Conservation (phyloP, 2,113 vertebrate genomes). For the Podilymbus podiceps region DNA sequence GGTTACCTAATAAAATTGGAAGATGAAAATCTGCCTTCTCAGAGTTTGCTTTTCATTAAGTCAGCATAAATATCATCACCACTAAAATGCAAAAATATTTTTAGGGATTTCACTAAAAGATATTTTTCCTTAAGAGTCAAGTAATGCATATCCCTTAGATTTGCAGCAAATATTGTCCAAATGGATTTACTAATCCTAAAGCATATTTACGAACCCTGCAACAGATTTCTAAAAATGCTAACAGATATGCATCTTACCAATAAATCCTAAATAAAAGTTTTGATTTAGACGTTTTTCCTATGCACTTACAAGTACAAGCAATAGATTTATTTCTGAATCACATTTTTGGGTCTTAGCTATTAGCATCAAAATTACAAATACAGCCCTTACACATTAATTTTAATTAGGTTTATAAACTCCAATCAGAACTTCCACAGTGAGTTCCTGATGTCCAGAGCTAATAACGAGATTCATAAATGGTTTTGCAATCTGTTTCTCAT, state of each 20-base stretch:
- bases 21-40: not conserved
- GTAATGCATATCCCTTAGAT: not conserved
- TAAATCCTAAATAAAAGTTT: slow-evolving; percentile 9
- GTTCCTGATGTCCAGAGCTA: slow-evolving; percentile 39
- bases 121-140: not conserved
- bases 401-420: slow-evolving; percentile 17
- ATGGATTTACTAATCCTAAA: slow-evolving; percentile 7
- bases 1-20: not conserved
- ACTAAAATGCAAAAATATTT: not conserved
- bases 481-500: not conserved
- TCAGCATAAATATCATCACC: not conserved
- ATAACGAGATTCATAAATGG: slow-evolving; percentile 37
- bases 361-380: slow-evolving; percentile 2
- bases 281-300: not conserved
- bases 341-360: not conserved
- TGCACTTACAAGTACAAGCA: not conserved
- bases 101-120: not conserved
- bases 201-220: not conserved
- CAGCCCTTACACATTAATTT: not conserved
- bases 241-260: not conserved
- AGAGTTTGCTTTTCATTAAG: not conserved
- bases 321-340: slow-evolving; percentile 9
- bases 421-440: not conserved
- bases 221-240: slow-evolving; percentile 10
- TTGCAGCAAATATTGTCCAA: slow-evolving; percentile 13